Percentiles rank a stretch among this genome's conserved stretches.
These are phyloP conservation scores for Corbicula japonica DNA, from an alignment of 2,888 invertebrate species.

Conservation along the genomic window DNA sequence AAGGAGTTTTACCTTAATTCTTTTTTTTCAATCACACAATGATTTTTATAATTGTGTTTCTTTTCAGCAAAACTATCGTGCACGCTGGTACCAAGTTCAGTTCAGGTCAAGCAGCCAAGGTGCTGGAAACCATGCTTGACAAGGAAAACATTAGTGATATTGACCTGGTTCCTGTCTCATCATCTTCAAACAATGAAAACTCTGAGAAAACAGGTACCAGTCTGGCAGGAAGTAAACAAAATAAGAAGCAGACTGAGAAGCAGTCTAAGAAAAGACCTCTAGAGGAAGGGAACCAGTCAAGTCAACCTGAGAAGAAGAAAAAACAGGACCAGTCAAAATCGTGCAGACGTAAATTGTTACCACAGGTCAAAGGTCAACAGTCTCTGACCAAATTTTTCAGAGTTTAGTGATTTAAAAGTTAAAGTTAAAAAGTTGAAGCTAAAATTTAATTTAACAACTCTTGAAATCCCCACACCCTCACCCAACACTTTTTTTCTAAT, in stretches of 20 bases:
- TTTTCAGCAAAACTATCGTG: constrained; percentile 79
- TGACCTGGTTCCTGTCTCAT: constrained; percentile 16
- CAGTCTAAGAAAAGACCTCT: constrained; percentile 61
- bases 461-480: no score
- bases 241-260: constrained; percentile 31
- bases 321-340: constrained; percentile 65
- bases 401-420: constrained; percentile 46
- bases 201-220: constrained; percentile 7
- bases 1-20: no score
- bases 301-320: constrained; percentile 68
- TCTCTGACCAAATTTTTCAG: constrained; percentile 74
- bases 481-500: no score
- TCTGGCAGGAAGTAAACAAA: constrained; percentile 19
- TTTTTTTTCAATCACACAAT: no score
- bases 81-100: constrained; percentile 66
- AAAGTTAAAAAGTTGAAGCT: neutral
- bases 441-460: no score
- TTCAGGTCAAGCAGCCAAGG: constrained; percentile 62
- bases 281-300: constrained; percentile 39
- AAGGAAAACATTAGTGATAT: constrained; percentile 66
- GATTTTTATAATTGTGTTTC: no score
- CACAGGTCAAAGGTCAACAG: constrained; percentile 80
- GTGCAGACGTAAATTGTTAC: constrained; percentile 73
- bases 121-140: constrained; percentile 67
- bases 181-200: constrained; percentile 1